Percentiles rank a stretch among this genome's conserved stretches.
phyloP scores from a whole-genome alignment of 2,797 vertebrate genomes.

The Selene dorsalis region DNA sequence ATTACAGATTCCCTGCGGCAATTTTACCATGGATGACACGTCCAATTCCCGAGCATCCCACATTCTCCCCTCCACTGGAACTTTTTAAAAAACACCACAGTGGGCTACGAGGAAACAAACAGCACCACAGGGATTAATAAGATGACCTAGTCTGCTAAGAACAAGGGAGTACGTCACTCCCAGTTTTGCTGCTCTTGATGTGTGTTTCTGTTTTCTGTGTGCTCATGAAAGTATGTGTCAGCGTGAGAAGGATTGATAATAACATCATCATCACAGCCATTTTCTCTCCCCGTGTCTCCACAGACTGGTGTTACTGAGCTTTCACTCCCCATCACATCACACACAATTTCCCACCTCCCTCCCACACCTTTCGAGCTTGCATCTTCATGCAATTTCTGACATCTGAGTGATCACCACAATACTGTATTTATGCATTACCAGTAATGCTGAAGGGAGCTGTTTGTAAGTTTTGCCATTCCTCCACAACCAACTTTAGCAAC shows the following conservation, averaged over 20 bases:
- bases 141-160: constrained; percentile 3
- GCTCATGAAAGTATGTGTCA: neutral
- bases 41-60: constrained; percentile 3
- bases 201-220: neutral
- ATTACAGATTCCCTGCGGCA: constrained; percentile 44
- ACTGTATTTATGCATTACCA: neutral
- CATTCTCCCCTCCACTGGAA: neutral
- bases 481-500: no score
- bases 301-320: neutral
- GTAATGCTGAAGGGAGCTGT: neutral
- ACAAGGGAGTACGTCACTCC: constrained; percentile 1
- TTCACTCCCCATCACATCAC: constrained; percentile 34
- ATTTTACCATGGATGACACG: constrained; percentile 39
- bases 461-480: neutral
- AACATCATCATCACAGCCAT: constrained; percentile 21
- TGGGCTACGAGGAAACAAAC: constrained; percentile 4
- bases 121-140: constrained; percentile 8
- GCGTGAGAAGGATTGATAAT: constrained; percentile 25
- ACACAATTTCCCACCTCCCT: neutral
- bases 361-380: neutral
- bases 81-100: neutral
- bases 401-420: neutral
- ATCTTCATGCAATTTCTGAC: neutral
- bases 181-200: neutral
- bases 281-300: constrained; percentile 8